Evolutionary conservation across 2,797 vertebrate species (phyloP).

Genomic region (Antrozous pallidus): DNA sequence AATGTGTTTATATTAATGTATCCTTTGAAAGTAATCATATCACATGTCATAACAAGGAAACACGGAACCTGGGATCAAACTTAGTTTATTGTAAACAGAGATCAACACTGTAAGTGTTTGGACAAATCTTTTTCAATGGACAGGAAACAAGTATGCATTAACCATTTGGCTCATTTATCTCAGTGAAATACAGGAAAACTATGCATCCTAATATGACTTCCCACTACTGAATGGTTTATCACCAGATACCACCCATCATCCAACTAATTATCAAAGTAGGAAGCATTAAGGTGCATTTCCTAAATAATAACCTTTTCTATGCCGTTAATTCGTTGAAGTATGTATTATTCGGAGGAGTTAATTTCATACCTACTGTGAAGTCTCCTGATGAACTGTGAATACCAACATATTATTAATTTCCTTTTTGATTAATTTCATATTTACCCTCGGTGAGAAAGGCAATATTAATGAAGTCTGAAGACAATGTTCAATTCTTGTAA

Average conservation of each 20-base stretch:
- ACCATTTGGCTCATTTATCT: constrained; percentile 73
- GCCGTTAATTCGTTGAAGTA: constrained; percentile 71
- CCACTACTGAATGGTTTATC: constrained; percentile 63
- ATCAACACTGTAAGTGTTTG: constrained; percentile 69
- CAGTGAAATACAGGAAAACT: constrained; percentile 60
- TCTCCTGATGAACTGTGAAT: constrained; percentile 75
- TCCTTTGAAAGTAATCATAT: constrained; percentile 59
- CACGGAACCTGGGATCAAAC: constrained; percentile 59
- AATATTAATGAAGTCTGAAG: constrained; percentile 66
- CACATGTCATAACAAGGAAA: constrained; percentile 60
- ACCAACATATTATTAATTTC: constrained; percentile 79
- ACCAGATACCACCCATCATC: constrained; percentile 35
- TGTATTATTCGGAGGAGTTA: constrained; percentile 74
- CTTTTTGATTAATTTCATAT: constrained; percentile 82
- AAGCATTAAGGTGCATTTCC: constrained; percentile 63
- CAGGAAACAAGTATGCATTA: constrained; percentile 55
- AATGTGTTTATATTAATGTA: background rate
- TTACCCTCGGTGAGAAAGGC: constrained; percentile 66
- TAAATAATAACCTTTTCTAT: constrained; percentile 58
- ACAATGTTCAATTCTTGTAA: constrained; percentile 66
- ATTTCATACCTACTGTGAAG: constrained; percentile 79
- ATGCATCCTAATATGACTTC: background rate
- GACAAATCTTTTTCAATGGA: constrained; percentile 49
- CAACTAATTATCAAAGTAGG: constrained; percentile 71
- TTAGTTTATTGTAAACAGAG: constrained; percentile 74